Evolutionary conservation across 1,140 invertebrate species (phyloP), one percentile per base, ranked within the genome.

Genomic region (Drosophila auraria): DNA sequence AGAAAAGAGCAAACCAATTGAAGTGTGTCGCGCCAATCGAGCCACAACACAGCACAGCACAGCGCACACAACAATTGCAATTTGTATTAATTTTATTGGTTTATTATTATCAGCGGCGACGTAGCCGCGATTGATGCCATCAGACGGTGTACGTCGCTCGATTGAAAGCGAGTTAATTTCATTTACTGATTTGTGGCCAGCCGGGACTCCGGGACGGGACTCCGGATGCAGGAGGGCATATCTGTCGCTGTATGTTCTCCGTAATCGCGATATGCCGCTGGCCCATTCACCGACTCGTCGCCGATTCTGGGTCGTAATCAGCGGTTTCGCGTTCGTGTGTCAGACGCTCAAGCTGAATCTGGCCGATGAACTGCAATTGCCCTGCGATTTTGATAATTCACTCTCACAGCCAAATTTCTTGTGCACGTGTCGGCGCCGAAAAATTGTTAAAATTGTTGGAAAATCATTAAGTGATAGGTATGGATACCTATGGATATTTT

Each of bases 11-110:
- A 78, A 78, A 78, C 75, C 75, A 78, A 78, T 78, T 78, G 75
- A 78, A 78, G 63, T 79, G 76, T 75, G 76, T 83, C 76, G 81
- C 75, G 76, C 76, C 65, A 79, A 76, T 74, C 79, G 75, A 64
- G 61, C 72, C 66, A 71, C 66, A 65, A 51, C 44, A 47, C 20
- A 33, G 8, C 25, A 27, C 25, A 27, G 25, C 45, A 61, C 66
- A 53, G 27, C 27, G 27, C 63, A 76, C 71, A 75, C 73, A 86
- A 83, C 84, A 78, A 89, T 81, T 89, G 81, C 78, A 89, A 84
- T 89, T 89, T 83, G 73, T 87, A 83, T 89, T 78, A 81, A 69
- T 90, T 89, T 90, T 87, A 87, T 87, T 83, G 80, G 64, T 87
- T 87, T 87, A 83, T 87, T 87, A 87, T 68, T 83, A 84, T 84